Evolutionary conservation across 2,113 vertebrate species (phyloP).

Genomic region (Bungarus multicinctus): DNA sequence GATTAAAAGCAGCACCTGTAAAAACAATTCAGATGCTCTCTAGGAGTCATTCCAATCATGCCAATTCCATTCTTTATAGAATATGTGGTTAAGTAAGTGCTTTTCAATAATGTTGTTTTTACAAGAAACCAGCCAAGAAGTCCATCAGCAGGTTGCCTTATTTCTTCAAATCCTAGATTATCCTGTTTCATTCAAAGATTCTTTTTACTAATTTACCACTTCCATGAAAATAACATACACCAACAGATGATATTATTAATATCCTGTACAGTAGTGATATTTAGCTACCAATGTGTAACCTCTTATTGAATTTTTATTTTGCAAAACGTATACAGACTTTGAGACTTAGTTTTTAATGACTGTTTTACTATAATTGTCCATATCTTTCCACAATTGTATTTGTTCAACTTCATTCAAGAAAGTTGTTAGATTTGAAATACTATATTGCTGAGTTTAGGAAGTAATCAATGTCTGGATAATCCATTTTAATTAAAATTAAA

Average conservation of each 20-base stretch:
- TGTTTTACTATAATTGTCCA: neutral
- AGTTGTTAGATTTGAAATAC: neutral
- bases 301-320: slow-evolving; percentile 7
- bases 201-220: slow-evolving; percentile 21
- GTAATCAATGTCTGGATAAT: neutral
- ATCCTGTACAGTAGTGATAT: slow-evolving; percentile 9
- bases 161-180: slow-evolving; percentile 15
- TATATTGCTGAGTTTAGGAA: neutral
- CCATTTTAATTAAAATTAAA: neutral
- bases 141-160: slow-evolving; percentile 6
- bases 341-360: neutral
- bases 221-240: slow-evolving; percentile 36
- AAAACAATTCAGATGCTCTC: slow-evolving; percentile 9
- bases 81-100: slow-evolving; percentile 17
- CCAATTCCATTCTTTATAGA: neutral
- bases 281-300: slow-evolving; percentile 10
- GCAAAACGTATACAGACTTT: slow-evolving; percentile 15
- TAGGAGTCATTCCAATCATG: slow-evolving; percentile 1
- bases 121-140: slow-evolving; percentile 23
- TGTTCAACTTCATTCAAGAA: neutral
- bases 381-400: neutral
- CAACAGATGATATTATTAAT: slow-evolving; percentile 26
- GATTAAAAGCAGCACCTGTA: slow-evolving; percentile 15
- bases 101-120: slow-evolving; percentile 38
- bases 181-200: slow-evolving; percentile 24